Conservation (phyloP, 2,888 invertebrate genomes). For the Trachelus tabidus region DNA sequence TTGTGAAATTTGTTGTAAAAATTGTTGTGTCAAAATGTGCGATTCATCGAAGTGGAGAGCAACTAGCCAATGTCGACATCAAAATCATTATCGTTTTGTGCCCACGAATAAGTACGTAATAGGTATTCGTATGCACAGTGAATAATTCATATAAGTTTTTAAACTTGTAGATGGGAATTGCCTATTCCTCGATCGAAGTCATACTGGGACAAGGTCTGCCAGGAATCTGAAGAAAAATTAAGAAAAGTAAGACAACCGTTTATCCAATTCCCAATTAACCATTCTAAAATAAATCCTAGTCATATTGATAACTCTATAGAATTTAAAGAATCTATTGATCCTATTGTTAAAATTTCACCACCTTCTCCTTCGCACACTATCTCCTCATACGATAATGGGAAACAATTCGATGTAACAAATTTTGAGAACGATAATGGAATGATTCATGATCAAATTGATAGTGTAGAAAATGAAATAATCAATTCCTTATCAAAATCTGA, state of each 20-base stretch:
- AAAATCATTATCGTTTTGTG: background rate
- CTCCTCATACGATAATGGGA: background rate
- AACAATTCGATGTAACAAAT: background rate
- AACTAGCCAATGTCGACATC: background rate
- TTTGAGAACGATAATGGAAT: background rate
- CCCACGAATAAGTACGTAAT: background rate
- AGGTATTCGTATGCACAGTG: background rate
- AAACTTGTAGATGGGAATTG: conserved; percentile 45
- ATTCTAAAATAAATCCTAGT: conserved; percentile 20
- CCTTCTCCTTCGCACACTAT: conserved; percentile 21
- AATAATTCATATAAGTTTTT: background rate
- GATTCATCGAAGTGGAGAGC: conserved; percentile 8
- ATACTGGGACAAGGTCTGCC: conserved; percentile 50
- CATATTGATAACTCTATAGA: conserved; percentile 10
- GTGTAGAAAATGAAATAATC: background rate
- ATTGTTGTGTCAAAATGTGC: conserved; percentile 9
- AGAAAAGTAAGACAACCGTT: conserved; percentile 49
- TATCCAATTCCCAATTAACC: conserved; percentile 20
- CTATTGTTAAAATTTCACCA: conserved; percentile 29
- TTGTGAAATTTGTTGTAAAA: background rate
- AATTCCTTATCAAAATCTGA: background rate
- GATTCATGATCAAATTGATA: conserved; percentile 15
- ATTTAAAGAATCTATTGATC: conserved; percentile 21
- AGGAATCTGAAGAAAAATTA: conserved; percentile 42
- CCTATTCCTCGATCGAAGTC: conserved; percentile 38